Base-by-base conservation (phyloP, 2,888 invertebrate genomes). In the Cantharis nigra region DNA sequence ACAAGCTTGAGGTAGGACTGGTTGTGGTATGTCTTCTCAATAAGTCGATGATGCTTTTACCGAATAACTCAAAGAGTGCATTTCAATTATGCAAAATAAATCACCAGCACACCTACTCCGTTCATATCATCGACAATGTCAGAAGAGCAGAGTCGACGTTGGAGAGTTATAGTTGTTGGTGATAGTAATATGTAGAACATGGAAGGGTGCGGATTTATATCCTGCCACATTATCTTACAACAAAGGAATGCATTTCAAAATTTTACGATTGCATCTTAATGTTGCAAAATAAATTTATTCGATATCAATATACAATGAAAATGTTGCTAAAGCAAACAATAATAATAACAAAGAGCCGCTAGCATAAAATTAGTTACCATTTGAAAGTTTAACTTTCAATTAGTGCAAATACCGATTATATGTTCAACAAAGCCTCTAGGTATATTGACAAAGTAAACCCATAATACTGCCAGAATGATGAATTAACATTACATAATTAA, bases 131-230 rank as follows among this genome's bases (percentile, higher is more conserved):
- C 72, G 70, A 69, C 26, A 70, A 69, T 69, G 63, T 70, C 20
- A 20, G 69, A 69, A 63, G 71, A 74, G 28, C 3, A 63, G 71
- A 74, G 28, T 74, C 77, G 71, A 77, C 71, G 77, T 74, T 13
- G n/a, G n/a, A 20, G n/a, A 67, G 23, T 67, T 67, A 26, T 18
- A 26, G 26, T 20, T 77, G 69, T 63, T 69, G 72, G 70, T 76
- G 77, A 77, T 77, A 74, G 77, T 33, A 74, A 69, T 70, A 76
- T 72, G 73, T 77, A 74, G 71, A 75, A 78, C 72, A 72, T 67
- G 71, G 74, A 74, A 77, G 74, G 77, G 77, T 71, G 78, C 69
- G 63, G 67, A 74, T 77, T 74, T 77, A 71, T 67, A 77, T 77
- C 77, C 77, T 77, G 77, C 71, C 74, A 77, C 74, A 49, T 74